phyloP scores from a whole-genome alignment of 2,888 invertebrate genomes.

The Rotaria magnacalcarata region DNA sequence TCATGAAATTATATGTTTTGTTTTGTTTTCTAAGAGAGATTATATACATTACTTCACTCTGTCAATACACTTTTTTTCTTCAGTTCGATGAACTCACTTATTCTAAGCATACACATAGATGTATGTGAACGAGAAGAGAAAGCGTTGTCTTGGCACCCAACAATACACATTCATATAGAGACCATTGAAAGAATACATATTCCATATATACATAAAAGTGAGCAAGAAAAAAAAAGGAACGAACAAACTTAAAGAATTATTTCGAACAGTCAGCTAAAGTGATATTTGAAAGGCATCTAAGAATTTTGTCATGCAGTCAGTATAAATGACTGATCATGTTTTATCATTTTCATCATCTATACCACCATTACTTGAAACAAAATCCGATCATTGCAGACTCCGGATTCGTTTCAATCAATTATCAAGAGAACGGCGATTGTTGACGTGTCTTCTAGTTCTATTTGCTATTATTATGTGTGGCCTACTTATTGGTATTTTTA shows the following conservation, averaged over 20 bases:
- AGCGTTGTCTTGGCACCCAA: not conserved
- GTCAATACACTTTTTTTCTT: constrained; percentile 7
- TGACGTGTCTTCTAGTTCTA: not conserved
- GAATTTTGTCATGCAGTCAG: constrained; percentile 11
- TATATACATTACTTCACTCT: constrained; percentile 1
- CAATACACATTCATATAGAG: not conserved
- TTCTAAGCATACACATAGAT: not conserved
- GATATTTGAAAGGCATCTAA: constrained; percentile 8
- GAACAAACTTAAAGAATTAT: not conserved
- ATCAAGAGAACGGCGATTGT: not conserved
- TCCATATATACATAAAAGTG: not conserved
- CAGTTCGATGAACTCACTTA: constrained; percentile 5
- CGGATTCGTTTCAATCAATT: not conserved
- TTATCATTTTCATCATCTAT: not conserved
- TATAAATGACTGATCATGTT: constrained; percentile 28
- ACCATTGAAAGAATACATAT: not conserved
- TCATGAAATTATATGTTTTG: not conserved
- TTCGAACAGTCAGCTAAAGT: not conserved
- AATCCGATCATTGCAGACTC: not conserved
- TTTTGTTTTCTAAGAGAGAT: not conserved
- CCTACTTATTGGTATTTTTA: constrained; percentile 1
- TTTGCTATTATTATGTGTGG: not conserved
- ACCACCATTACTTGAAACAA: not conserved
- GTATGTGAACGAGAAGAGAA: not conserved
- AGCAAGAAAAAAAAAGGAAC: not conserved